phyloP scores from a whole-genome alignment of 2,888 invertebrate species.

The Rotaria macrura region DNA sequence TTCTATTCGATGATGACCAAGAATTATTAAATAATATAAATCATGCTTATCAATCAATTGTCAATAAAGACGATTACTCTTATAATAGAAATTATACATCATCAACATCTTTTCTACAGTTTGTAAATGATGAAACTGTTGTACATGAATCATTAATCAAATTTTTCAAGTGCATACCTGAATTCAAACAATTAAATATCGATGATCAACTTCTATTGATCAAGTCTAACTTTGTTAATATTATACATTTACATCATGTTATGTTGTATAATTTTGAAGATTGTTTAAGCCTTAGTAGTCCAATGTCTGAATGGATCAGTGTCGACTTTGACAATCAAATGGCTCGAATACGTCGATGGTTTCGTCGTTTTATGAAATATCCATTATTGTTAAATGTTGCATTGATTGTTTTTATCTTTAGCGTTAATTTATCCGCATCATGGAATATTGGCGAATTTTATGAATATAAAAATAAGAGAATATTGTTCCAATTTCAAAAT shows the following conservation, averaged over 20 bases:
- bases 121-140: not conserved
- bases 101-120: not conserved
- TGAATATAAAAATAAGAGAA: not conserved
- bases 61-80: not conserved
- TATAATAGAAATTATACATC: not conserved
- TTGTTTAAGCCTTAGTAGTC: not conserved
- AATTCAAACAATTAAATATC: not conserved
- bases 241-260: not conserved
- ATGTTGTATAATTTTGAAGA: not conserved
- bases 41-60: not conserved
- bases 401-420: not conserved
- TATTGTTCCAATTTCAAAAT: not conserved
- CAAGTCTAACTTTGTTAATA: not conserved
- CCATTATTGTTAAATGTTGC: not conserved
- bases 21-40: not conserved
- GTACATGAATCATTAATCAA: not conserved
- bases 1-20: not conserved
- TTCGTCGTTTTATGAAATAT: not conserved
- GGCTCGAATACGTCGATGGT: not conserved
- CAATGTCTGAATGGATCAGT: not conserved
- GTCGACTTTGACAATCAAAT: not conserved
- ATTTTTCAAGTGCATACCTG: not conserved
- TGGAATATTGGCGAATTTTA: not conserved
- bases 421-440: not conserved
- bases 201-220: not conserved